Evolutionary conservation across 2,888 invertebrate species (phyloP), one percentile per base, ranked within the genome.

Genomic region (Aquatica leii): DNA sequence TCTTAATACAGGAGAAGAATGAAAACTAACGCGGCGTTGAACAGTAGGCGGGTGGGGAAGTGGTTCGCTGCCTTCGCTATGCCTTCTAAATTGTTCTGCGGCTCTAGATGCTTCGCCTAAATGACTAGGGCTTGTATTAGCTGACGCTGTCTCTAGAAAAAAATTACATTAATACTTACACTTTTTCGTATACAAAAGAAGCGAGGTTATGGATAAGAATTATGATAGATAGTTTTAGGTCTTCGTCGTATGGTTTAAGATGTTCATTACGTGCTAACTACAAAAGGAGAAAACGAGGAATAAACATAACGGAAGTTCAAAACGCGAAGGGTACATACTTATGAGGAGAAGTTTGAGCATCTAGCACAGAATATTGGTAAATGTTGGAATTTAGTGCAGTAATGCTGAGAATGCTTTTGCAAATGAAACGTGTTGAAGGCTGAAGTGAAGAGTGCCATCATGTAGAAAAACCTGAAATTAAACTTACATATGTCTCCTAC

Each of bases 401-500:
- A 41, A 31, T 59, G 59, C 43, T 35, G 14, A 40, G n/a, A 40
- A 21, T 51, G 34, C 53, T 43, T 21, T 55, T 21, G 49, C 40
- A 48, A 56, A 50, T 40, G 46, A 56, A 58, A 59, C 48, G 20
- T 57, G 56, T 50, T 60, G 57, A 51, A 60, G 59, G 40, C 61
- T 65, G 58, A 61, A 43, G 58, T 53, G 59, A 63, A 60, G 56
- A 46, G 63, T 64, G 59, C 63, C 55, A 48, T 60, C 63, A 53
- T 60, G 63, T 66, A 64, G 66, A 56, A 58, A 65, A 71, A 78
- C 82, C 82, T 82, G 83, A 82, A 83, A 85, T 84, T 86, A 87
- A 88, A 90, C 90, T 90, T 90, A 90, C 90, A 89, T 88, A 87
- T 88, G 88, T 88, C 86, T 86, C 86, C 86, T 86, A 87, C 86